These are phyloP conservation scores for Merluccius polli DNA, from an alignment of 2,797 vertebrate species.

Conservation along the genomic window DNA sequence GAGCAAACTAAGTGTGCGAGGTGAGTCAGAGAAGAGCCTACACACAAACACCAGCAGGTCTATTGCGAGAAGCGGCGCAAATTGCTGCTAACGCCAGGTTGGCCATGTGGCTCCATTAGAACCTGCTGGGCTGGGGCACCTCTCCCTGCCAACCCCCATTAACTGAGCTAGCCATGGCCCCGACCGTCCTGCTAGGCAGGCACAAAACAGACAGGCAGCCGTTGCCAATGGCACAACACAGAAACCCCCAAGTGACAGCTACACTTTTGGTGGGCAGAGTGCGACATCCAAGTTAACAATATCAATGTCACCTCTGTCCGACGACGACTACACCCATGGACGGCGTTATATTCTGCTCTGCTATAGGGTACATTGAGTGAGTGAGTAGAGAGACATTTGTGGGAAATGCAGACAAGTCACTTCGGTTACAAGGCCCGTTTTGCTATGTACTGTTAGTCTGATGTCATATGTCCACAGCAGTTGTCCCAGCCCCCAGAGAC, in stretches of 20 bases:
- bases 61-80: slow-evolving; percentile 55
- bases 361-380: too few relatives aligned
- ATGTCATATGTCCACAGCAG: not conserved
- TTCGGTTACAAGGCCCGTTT: not conserved
- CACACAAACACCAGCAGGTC: slow-evolving; percentile 50
- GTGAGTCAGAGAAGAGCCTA: slow-evolving; percentile 43
- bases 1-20: slow-evolving; percentile 2
- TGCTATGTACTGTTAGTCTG: not conserved
- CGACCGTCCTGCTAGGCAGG: slow-evolving; percentile 5
- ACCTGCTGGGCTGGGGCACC: slow-evolving; percentile 35
- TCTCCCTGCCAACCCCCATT: slow-evolving; percentile 27
- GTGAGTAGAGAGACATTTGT: too few relatives aligned
- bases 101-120: slow-evolving; percentile 50
- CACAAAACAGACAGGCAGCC: not conserved
- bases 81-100: slow-evolving; percentile 44
- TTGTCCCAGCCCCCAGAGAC: not conserved
- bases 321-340: not conserved
- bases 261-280: not conserved
- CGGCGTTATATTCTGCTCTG: too few relatives aligned
- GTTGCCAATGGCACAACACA: not conserved
- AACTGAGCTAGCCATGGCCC: slow-evolving; percentile 25
- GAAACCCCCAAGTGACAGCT: not conserved
- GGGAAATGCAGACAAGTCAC: not conserved
- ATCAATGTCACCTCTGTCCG: not conserved
- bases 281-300: not conserved